These are phyloP conservation scores for Noctuana brunneofusca DNA, from an alignment of 2,888 invertebrate genomes.

Conservation along the genomic window DNA sequence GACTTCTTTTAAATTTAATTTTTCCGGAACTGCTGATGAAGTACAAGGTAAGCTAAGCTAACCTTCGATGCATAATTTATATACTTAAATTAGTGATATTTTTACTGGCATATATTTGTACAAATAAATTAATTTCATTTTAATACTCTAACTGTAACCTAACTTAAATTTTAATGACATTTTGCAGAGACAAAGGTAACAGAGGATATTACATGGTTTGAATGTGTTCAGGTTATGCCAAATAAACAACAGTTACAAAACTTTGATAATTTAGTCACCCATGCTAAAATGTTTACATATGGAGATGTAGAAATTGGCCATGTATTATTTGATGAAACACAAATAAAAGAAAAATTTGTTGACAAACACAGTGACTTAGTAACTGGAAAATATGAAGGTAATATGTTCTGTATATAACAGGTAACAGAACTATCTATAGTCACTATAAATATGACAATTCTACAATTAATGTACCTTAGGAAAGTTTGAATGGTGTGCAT, in stretches of 20 bases:
- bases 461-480: no score
- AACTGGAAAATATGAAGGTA: conserved; percentile 91
- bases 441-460: no score
- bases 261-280: conserved; percentile 56
- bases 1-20: conserved; percentile 62
- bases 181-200: neutral
- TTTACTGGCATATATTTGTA: no score
- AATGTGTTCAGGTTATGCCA: conserved; percentile 61
- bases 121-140: no score
- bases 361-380: conserved; percentile 88
- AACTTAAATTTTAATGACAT: neutral
- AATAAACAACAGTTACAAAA: conserved; percentile 51
- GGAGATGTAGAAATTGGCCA: conserved; percentile 76
- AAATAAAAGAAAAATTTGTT: conserved; percentile 71
- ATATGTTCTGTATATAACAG: no score
- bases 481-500: no score
- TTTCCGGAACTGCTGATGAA: conserved; percentile 49
- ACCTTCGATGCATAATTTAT: no score
- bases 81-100: no score
- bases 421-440: no score
- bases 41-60: conserved; percentile 40
- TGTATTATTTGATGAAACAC: conserved; percentile 50
- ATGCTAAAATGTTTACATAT: conserved; percentile 69
- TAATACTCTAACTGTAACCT: no score
- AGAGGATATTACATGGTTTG: conserved; percentile 55